Percentiles rank a stretch among this genome's conserved stretches.
Conservation (phyloP, 2,113 vertebrate genomes). For the Triplophysa tibetana region DNA sequence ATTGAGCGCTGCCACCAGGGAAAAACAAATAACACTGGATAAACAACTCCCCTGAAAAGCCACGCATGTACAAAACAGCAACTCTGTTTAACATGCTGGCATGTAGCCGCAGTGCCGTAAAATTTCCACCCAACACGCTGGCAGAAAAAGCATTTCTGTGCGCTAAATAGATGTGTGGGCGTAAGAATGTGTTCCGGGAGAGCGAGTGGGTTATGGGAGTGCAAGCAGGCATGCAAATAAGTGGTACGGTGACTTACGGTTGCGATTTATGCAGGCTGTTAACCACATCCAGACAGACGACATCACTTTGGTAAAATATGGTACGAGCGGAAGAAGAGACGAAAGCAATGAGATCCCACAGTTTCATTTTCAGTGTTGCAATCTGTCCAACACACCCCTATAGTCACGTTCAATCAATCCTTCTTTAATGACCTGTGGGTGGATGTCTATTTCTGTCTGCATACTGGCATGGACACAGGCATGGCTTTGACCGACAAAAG, state of each 20-base stretch:
- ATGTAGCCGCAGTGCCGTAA: background rate
- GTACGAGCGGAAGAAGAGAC: constrained; percentile 15
- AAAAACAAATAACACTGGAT: constrained; percentile 26
- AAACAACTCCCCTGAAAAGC: constrained; percentile 2
- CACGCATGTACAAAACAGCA: constrained; percentile 7
- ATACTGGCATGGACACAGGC: constrained; percentile 61
- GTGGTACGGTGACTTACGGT: constrained; percentile 8
- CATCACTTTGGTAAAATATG: background rate
- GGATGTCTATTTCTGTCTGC: constrained; percentile 78
- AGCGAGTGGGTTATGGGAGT: background rate
- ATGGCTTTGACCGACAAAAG: constrained; percentile 62
- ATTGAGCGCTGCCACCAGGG: constrained; percentile 33
- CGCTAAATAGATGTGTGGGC: constrained; percentile 6
- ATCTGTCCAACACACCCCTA: constrained; percentile 53
- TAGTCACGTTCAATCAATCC: constrained; percentile 59
- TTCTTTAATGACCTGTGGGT: constrained; percentile 76
- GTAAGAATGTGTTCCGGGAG: constrained; percentile 18
- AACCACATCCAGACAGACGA: constrained; percentile 16
- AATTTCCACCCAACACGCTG: constrained; percentile 20
- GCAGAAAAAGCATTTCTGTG: constrained; percentile 7
- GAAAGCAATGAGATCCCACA: background rate
- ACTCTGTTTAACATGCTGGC: constrained; percentile 18
- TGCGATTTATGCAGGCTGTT: background rate
- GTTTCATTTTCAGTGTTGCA: constrained; percentile 13
- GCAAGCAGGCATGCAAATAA: constrained; percentile 29